Percentiles rank a stretch among this genome's conserved stretches.
Evolutionary conservation across 1,140 invertebrate species (phyloP).

Genomic region (Helicoverpa armigera): DNA sequence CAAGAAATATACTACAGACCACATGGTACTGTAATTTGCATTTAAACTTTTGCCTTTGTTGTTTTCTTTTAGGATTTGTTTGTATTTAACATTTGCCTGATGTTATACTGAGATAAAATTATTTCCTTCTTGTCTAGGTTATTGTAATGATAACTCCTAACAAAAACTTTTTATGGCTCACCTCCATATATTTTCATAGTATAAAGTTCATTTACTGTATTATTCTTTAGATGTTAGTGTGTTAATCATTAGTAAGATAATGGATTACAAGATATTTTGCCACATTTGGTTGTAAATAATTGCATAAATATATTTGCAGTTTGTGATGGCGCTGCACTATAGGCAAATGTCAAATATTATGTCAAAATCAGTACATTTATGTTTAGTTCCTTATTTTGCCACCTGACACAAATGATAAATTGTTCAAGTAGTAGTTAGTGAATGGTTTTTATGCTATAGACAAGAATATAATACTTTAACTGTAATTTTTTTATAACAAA

Average conservation of each 20-base stretch:
- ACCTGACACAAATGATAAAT: neutral
- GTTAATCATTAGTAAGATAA: no score
- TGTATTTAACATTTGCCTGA: neutral
- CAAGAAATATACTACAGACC: neutral
- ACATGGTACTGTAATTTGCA: neutral
- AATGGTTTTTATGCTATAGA: no score
- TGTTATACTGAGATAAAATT: neutral
- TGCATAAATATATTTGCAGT: neutral
- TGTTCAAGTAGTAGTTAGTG: no score
- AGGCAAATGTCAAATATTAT: neutral
- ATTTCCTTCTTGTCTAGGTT: neutral
- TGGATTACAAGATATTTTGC: no score
- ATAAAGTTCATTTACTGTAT: no score
- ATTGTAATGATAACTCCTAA: neutral
- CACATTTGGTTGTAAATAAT: no score
- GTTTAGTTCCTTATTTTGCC: neutral
- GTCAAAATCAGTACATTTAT: neutral
- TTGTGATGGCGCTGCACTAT: neutral
- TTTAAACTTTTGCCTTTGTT: neutral
- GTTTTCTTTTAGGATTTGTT: neutral
- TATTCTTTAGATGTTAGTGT: no score
- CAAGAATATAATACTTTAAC: no score
- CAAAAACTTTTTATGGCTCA: no score
- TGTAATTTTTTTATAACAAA: no score
- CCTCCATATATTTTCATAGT: no score